Evolutionary conservation across 2,888 invertebrate genomes (phyloP).

Genomic region (Limnephilus rhombicus): DNA sequence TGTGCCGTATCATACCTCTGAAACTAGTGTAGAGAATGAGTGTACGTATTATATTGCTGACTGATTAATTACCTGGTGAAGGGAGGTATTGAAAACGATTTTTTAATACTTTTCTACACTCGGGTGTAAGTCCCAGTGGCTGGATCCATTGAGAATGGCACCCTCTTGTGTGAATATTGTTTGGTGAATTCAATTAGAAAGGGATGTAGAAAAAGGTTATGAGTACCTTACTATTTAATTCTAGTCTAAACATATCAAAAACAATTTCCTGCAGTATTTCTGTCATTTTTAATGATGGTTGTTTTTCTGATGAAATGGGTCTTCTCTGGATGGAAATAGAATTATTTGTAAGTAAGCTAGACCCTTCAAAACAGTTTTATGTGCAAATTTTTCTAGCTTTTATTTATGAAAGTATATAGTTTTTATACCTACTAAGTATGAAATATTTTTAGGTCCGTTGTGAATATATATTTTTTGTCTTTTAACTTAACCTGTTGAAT

Average conservation of each 20-base stretch:
- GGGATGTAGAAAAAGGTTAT: background rate
- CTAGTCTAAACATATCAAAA: background rate
- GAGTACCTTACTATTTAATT: background rate
- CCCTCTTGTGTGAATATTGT: background rate
- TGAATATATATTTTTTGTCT: background rate
- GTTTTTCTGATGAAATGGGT: background rate
- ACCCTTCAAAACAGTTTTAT: background rate
- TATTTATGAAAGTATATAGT: background rate
- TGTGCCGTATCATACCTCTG: background rate
- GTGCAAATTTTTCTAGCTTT: background rate
- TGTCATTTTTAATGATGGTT: background rate
- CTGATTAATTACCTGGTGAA: too few relatives aligned
- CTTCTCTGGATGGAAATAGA: background rate
- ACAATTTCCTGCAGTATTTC: background rate
- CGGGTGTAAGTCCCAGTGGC: background rate
- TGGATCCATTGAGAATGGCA: background rate
- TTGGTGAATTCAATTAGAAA: background rate
- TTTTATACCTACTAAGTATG: background rate
- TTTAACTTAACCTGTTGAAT: too few relatives aligned
- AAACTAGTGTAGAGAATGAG: background rate
- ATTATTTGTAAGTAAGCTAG: background rate
- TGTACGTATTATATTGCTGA: too few relatives aligned
- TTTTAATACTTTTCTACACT: background rate
- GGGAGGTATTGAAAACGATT: background rate
- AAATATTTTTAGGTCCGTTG: background rate